Base-by-base conservation (phyloP, 2,113 vertebrate species). In the Macaca nemestrina region DNA sequence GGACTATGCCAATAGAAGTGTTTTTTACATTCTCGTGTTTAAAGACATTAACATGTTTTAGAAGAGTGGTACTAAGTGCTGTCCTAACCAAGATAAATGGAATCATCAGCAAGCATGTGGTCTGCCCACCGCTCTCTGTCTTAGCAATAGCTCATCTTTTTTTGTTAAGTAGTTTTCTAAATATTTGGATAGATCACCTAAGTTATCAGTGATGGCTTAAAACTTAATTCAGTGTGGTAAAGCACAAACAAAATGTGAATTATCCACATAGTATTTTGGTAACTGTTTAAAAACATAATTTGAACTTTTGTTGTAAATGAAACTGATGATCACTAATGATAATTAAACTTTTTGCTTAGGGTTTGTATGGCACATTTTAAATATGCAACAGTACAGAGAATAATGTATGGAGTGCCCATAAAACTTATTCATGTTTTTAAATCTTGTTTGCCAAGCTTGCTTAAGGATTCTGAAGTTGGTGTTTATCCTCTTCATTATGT, bases 291-390 rank as follows among this genome's bases (percentile, higher is more conserved):
- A 94, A 82, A 35, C 11, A 61, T 83, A 80, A 84, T 93, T 96
- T 79, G 45, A 87, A 88, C 43, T 93, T 95, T 70, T 50, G 48
- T 67, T 2, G 11, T 85, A 43, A 88, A n/a, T 94, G 32, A 90
- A 89, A 59, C 50, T 94, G 43, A 3, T 91, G 76, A 59, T 91
- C 52, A 35, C 43, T 88, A 81, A 81, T 93, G 59, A 82, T 92
- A 82, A 78, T 86, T 64, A 90, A 73, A 79, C n/a, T 92, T 93
- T 89, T 70, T 97, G 11, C 85, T 68, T 90, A 55, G 45, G 35
- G 30, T 59, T 94, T 97, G 93, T 84, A 72, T 94, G 87, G 38
- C 35, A 38, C 95, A 70, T 81, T 95, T 95, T 48, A 95, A 85
- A 96, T 55, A 68, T 7, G 75, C 20, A 13, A 57, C 84, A 96